These are phyloP conservation scores for Neolamprologus kungweensis DNA, from an alignment of 2,113 vertebrate genomes.

Conservation along the genomic window DNA sequence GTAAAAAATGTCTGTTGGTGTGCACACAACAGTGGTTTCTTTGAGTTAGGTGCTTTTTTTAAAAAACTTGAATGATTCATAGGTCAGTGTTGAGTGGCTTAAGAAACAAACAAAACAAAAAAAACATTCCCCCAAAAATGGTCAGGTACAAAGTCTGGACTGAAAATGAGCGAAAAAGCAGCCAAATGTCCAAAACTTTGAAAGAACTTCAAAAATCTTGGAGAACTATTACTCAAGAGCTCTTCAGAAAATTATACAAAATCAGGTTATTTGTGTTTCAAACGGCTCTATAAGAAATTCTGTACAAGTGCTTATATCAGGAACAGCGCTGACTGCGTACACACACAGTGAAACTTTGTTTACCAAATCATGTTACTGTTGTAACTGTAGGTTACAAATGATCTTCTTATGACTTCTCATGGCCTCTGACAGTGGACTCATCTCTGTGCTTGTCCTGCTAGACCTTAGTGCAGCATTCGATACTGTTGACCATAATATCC, in stretches of 20 bases:
- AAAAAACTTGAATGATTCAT: not conserved
- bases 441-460: not conserved
- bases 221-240: not conserved
- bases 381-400: not conserved
- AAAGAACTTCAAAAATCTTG: not conserved
- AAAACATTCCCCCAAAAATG: not conserved
- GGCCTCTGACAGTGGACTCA: not conserved
- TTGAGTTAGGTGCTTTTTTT: not conserved
- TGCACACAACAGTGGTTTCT: not conserved
- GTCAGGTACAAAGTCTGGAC: not conserved
- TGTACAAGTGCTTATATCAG: not conserved
- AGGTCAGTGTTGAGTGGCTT: not conserved
- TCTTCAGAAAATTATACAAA: not conserved
- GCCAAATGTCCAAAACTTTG: not conserved
- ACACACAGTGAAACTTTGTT: not conserved
- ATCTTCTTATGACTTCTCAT: not conserved
- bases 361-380: not conserved
- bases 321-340: not conserved
- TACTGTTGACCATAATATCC: not conserved
- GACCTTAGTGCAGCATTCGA: not conserved
- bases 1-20: not conserved
- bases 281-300: not conserved
- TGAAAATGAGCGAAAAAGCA: not conserved
- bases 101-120: not conserved
- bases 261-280: not conserved